Base-by-base conservation (phyloP, 1,140 invertebrate species). In the Augochlora pura region DNA sequence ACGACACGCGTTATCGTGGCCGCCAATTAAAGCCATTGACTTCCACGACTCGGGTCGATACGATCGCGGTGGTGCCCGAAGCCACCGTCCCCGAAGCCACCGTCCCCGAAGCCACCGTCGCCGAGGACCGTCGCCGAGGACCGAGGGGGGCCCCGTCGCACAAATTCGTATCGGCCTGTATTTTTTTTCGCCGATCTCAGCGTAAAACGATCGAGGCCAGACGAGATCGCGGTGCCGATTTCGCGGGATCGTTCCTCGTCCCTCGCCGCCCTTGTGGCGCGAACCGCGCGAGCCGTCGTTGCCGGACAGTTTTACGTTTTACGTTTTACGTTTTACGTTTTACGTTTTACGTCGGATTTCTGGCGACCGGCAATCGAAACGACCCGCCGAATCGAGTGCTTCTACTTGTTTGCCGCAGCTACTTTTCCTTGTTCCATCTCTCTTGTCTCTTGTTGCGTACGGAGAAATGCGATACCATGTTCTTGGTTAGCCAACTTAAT, bases 301-400 rank as follows among this genome's bases (percentile, higher is more conserved):
- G 86, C 72, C 86, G 84, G 83, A 85, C 66, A 89, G 87, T 89
- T 89, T 90, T 88, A 4, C 32, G 32, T 32, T n/a, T n/a, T n/a
- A n/a, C n/a, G n/a, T n/a, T n/a, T n/a, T n/a, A n/a, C n/a, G n/a
- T n/a, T n/a, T n/a, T n/a, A n/a, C n/a, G n/a, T n/a, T n/a, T n/a
- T n/a, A n/a, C n/a, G n/a, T n/a, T n/a, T n/a, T n/a, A n/a, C n/a
- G n/a, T n/a, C n/a, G n/a, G n/a, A n/a, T n/a, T n/a, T n/a, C n/a
- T n/a, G n/a, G n/a, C n/a, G n/a, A n/a, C n/a, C n/a, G n/a, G n/a
- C n/a, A n/a, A n/a, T n/a, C n/a, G n/a, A n/a, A n/a, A n/a, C 88
- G 77, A 89, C 88, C 88, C 84, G 85, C 81, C 81, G 69, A 77
- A 83, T 81, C 85, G 65, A 80, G 42, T 83, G 76, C 75, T 57